These are phyloP conservation scores for Neoscelio sp. DNA, from an alignment of 2,888 invertebrate species.

Conservation along the genomic window DNA sequence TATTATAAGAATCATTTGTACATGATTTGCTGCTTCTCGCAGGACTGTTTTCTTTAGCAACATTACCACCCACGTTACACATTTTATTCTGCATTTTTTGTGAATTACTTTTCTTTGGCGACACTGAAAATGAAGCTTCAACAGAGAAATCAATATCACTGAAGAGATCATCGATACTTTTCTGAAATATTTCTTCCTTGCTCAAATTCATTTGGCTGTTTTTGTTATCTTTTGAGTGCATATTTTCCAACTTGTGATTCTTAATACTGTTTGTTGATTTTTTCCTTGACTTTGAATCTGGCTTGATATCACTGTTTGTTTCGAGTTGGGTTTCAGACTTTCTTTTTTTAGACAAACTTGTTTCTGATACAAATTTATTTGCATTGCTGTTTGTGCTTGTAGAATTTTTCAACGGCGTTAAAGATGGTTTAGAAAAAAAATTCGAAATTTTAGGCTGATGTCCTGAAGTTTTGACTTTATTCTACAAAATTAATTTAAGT, in stretches of 20 bases:
- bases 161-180: constrained; percentile 9
- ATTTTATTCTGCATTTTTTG: too few species aligned
- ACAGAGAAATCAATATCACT: constrained; percentile 14
- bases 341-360: background rate
- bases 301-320: background rate
- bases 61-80: too few species aligned
- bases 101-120: background rate
- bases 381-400: background rate
- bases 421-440: background rate
- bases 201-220: background rate
- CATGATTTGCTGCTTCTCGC: constrained; percentile 81
- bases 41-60: too few species aligned
- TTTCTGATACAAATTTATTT: background rate
- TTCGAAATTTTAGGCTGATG: constrained; percentile 5
- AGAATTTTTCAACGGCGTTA: background rate
- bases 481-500: too few species aligned
- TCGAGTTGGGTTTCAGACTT: background rate
- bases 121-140: background rate
- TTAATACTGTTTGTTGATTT: background rate
- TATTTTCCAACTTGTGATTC: too few species aligned
- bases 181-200: constrained; percentile 2
- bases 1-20: too few species aligned
- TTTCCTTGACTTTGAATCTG: constrained; percentile 19
- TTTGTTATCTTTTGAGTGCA: background rate
- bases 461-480: background rate